Percentiles rank a stretch among this genome's conserved stretches.
These are phyloP conservation scores for Lasioglossum lativentre DNA, from an alignment of 2,888 invertebrate species.

Conservation along the genomic window DNA sequence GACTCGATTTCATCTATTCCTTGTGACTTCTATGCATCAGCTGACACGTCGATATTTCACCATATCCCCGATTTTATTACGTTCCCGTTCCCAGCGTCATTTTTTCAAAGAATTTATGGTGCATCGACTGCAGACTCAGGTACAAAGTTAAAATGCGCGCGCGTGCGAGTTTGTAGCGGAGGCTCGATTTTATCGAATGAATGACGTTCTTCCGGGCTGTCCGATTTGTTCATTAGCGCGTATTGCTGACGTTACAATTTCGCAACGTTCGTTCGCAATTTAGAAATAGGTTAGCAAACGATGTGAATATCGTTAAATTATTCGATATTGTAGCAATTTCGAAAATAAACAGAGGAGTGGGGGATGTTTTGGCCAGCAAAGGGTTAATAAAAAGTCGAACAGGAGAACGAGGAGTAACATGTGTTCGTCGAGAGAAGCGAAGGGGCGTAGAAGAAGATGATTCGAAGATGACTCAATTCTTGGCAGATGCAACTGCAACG, in stretches of 20 bases:
- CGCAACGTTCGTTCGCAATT: too few relatives aligned
- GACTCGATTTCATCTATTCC: slow-evolving; percentile 35
- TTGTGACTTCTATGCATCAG: slow-evolving; percentile 7
- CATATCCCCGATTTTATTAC: slow-evolving; percentile 4
- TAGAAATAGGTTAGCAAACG: too few relatives aligned
- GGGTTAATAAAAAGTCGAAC: neutral
- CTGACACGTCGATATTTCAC: slow-evolving; percentile 25
- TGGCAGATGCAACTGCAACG: slow-evolving; percentile 69
- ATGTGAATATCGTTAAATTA: neutral
- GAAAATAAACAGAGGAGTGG: neutral
- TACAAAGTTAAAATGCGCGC: neutral
- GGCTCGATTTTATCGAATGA: neutral
- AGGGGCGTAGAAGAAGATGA: slow-evolving; percentile 9
- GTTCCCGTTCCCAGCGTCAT: neutral
- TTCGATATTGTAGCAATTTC: neutral
- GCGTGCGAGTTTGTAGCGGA: neutral
- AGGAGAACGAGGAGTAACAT: neutral
- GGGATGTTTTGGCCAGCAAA: neutral
- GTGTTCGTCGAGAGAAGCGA: neutral
- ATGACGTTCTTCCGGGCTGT: neutral
- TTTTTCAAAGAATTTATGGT: neutral
- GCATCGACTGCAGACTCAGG: slow-evolving; percentile 2
- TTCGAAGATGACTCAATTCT: slow-evolving; percentile 77
- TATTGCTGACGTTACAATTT: too few relatives aligned
- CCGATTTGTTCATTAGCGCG: neutral